Evolutionary conservation across 2,888 invertebrate species (phyloP), one percentile per base, ranked within the genome.

Genomic region (Pyrochroa serraticornis): DNA sequence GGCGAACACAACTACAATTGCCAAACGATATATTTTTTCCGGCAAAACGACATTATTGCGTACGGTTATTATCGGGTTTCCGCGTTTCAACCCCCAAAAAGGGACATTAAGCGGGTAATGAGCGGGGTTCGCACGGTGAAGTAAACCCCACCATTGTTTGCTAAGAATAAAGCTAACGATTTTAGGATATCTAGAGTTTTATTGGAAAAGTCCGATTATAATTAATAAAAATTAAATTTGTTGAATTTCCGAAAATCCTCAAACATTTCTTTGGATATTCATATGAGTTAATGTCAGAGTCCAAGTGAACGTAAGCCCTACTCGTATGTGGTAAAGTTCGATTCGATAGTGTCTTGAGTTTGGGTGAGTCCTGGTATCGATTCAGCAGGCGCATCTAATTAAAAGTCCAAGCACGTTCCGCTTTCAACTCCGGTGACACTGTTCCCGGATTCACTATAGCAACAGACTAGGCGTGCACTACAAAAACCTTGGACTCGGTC

Each of bases 351-450:
- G 66, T 70, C 68, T 70, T 70, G 67, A 66, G 70, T 67, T 67
- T 63, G 68, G 67, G 67, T 66, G 68, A 67, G 65, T 69, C 67
- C 66, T 39, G 53, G 72, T 79, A 79, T 79, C 78, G 79, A 79
- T 79, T 79, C 71, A 69, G 70, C 71, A 22, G 65, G 71, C 77
- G 78, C 78, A 77, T 77, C 78, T 78, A 79, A 79, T 79, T 79
- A 79, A 75, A 74, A 79, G 76, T 77, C 79, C 73, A 70, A 70
- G 77, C 79, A 79, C 79, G 79, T 79, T 70, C 74, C 73, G 71
- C 70, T 73, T 71, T 73, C 75, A 76, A 78, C 77, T 79, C 78
- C 78, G 77, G 78, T 79, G 79, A 79, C 79, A 79, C 79, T 79
- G 78, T 79, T 79, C 75, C 76, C 71, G 74, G 72, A 74, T 74